A percentile compares a stretch with the other conserved stretches of the same genome.
Conservation (phyloP, 2,888 invertebrate genomes). For the Neuroscelio doddi region DNA sequence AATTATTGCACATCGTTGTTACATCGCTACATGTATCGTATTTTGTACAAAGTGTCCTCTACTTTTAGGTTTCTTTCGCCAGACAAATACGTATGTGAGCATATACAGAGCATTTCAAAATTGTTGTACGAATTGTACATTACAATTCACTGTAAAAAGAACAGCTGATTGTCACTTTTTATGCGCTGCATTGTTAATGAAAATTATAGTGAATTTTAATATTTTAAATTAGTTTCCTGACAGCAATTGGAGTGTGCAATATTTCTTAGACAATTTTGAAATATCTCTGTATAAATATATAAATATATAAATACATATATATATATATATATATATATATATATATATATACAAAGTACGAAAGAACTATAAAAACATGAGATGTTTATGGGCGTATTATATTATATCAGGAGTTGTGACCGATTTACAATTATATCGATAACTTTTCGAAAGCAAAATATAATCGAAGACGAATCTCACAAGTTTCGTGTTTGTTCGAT, state of each 20-base stretch:
- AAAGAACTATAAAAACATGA: slow-evolving; percentile 18
- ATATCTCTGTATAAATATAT: slow-evolving; percentile 42
- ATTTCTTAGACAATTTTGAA: slow-evolving; percentile 25
- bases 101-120: slow-evolving; percentile 40
- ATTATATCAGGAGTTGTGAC: slow-evolving; percentile 44
- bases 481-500: slow-evolving; percentile 40
- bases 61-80: slow-evolving; percentile 62
- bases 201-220: too few relatives aligned
- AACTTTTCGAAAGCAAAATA: slow-evolving; percentile 36
- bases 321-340: slow-evolving; percentile 36
- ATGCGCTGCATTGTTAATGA: too few relatives aligned
- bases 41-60: slow-evolving; percentile 70
- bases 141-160: too few relatives aligned
- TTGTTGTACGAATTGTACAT: slow-evolving; percentile 15
- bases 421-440: slow-evolving; percentile 43
- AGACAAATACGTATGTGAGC: slow-evolving; percentile 54
- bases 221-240: too few relatives aligned
- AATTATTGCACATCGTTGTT: slow-evolving; percentile 71
- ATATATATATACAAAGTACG: slow-evolving; percentile 33
- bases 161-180: too few relatives aligned
- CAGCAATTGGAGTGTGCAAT: too few relatives aligned
- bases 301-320: slow-evolving; percentile 43
- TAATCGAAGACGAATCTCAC: slow-evolving; percentile 36
- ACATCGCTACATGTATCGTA: slow-evolving; percentile 70
- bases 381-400: slow-evolving; percentile 38